A percentile compares a stretch with the other conserved stretches of the same genome.
phyloP scores from a whole-genome alignment of 2,113 vertebrate species.

The Podocnemis expansa region DNA sequence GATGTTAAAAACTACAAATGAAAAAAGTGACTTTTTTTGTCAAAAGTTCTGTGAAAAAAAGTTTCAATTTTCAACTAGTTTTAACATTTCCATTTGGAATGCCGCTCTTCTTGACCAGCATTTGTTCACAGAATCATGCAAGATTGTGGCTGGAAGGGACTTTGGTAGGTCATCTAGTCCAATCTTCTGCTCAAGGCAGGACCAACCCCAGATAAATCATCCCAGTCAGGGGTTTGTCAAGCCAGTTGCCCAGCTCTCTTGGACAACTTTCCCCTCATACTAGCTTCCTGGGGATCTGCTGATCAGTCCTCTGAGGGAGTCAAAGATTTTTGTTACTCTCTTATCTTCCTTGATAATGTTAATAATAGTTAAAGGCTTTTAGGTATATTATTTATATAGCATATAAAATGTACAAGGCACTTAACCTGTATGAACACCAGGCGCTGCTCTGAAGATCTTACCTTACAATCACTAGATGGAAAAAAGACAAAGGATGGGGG shows the following conservation, averaged over 20 bases:
- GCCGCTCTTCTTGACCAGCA: conserved; percentile 9
- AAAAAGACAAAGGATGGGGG: conserved; percentile 32
- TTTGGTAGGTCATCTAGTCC: too few relatives aligned
- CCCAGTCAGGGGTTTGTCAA: too few relatives aligned
- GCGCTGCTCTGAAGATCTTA: neutral
- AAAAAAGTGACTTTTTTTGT: neutral
- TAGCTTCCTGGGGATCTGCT: too few relatives aligned
- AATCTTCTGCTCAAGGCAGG: too few relatives aligned
- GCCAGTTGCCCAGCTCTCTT: too few relatives aligned
- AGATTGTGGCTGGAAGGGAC: too few relatives aligned
- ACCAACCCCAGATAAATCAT: too few relatives aligned
- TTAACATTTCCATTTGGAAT: conserved; percentile 36
- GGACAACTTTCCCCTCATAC: too few relatives aligned
- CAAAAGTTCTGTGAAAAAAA: neutral
- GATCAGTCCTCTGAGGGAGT: too few relatives aligned
- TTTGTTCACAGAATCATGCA: neutral
- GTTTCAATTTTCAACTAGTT: conserved; percentile 6
- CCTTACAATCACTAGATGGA: neutral
- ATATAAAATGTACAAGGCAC: neutral
- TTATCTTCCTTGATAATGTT: too few relatives aligned
- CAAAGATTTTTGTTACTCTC: too few relatives aligned
- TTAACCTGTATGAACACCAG: conserved; percentile 4
- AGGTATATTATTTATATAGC: neutral
- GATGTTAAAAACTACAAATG: conserved; percentile 16
- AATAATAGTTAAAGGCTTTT: neutral